Conservation (phyloP, 2,888 invertebrate genomes). For the Rhamphomyia laevipes region DNA sequence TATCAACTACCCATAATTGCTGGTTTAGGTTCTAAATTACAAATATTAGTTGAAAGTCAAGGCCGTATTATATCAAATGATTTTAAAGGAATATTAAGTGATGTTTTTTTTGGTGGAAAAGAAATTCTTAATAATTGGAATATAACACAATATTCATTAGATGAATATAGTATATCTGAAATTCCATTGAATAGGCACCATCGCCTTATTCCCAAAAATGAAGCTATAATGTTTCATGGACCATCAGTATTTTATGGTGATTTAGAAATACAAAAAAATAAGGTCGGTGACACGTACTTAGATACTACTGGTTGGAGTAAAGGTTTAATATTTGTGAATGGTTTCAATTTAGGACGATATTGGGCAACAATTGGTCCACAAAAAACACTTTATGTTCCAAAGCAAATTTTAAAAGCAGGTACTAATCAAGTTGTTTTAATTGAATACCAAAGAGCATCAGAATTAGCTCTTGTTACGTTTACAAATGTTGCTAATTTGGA, state of each 20-base stretch:
- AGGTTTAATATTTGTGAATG: slow-evolving; percentile 75
- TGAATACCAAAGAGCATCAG: slow-evolving; percentile 43
- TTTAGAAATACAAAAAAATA: slow-evolving; percentile 27
- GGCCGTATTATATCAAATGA: slow-evolving; percentile 50
- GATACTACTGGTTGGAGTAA: slow-evolving; percentile 75
- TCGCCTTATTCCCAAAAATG: slow-evolving; percentile 9
- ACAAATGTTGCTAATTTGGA: slow-evolving; percentile 34
- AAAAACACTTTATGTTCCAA: slow-evolving; percentile 71
- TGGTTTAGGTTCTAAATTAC: slow-evolving; percentile 35
- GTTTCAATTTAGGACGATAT: slow-evolving; percentile 76
- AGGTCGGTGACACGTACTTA: slow-evolving; percentile 63
- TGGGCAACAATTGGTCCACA: slow-evolving; percentile 72
- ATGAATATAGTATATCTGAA: slow-evolving; percentile 27
- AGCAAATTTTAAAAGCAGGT: slow-evolving; percentile 48
- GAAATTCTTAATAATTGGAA: slow-evolving; percentile 48
- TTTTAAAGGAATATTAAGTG: slow-evolving; percentile 46
- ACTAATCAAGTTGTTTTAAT: slow-evolving; percentile 47
- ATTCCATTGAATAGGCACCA: slow-evolving; percentile 12
- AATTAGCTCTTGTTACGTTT: slow-evolving; percentile 28
- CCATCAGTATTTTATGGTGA: slow-evolving; percentile 45
- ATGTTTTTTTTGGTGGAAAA: slow-evolving; percentile 41
- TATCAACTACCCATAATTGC: slow-evolving; percentile 28
- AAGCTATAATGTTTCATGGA: slow-evolving; percentile 20
- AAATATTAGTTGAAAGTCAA: slow-evolving; percentile 63
- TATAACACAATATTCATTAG: slow-evolving; percentile 48